Percentiles rank a stretch among this genome's conserved stretches.
These are phyloP conservation scores for Solenopsis invicta DNA, from an alignment of 1,140 invertebrate genomes.

Conservation along the genomic window DNA sequence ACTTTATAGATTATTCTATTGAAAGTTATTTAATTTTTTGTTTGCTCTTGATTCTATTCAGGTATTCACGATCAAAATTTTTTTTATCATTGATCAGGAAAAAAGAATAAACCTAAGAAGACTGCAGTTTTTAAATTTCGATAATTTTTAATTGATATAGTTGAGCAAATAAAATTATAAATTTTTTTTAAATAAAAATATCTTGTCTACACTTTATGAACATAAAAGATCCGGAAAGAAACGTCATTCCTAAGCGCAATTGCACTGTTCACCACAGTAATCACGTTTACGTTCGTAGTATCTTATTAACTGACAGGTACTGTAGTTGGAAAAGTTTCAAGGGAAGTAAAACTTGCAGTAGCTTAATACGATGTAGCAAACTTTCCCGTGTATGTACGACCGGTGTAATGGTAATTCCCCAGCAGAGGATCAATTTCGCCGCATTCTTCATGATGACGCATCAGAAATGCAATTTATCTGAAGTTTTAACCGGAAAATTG, in stretches of 20 bases:
- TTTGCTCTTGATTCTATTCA: too few relatives aligned
- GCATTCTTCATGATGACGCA: constrained; percentile 39
- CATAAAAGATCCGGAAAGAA: background rate
- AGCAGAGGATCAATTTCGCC: constrained; percentile 49
- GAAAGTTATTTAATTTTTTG: too few relatives aligned
- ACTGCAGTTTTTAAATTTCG: too few relatives aligned
- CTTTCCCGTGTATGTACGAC: constrained; percentile 1
- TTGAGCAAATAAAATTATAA: background rate
- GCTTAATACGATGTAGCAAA: constrained; percentile 38
- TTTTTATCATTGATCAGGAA: too few relatives aligned
- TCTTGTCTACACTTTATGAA: background rate
- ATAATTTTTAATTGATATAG: too few relatives aligned
- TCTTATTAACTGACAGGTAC: constrained; percentile 10
- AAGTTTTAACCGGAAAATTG: constrained; percentile 48
- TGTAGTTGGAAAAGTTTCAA: constrained; percentile 54
- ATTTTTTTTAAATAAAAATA: background rate
- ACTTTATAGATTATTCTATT: too few relatives aligned
- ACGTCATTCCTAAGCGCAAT: background rate
- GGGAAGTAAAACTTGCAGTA: constrained; percentile 29
- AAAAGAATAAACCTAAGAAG: too few relatives aligned
- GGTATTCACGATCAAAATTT: too few relatives aligned
- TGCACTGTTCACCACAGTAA: background rate
- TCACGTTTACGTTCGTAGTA: background rate
- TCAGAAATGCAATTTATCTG: constrained; percentile 39
- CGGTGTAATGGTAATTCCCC: constrained; percentile 39